phyloP scores from a whole-genome alignment of 1,140 invertebrate species.

The Ectropis grisescens region DNA sequence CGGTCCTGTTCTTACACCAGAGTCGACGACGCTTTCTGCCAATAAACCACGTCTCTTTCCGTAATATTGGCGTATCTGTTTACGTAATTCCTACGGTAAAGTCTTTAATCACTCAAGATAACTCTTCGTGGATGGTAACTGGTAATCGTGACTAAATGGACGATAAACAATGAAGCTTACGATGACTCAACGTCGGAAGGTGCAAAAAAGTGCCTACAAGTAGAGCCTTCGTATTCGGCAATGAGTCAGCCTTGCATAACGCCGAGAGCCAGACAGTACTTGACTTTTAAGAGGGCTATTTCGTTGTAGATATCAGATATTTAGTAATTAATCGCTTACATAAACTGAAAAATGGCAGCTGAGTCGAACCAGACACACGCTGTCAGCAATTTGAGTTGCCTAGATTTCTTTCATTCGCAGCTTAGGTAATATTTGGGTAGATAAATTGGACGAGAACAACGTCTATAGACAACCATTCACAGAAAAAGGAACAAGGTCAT shows the following conservation, averaged over 20 bases:
- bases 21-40: slow-evolving; percentile 7
- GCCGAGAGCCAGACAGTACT: slow-evolving; percentile 8
- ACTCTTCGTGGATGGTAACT: slow-evolving; percentile 6
- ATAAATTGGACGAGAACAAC: too few species aligned
- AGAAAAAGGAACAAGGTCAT: too few species aligned
- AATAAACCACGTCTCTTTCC: slow-evolving; percentile 17
- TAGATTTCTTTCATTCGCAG: too few species aligned
- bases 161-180: slow-evolving; percentile 29
- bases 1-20: slow-evolving; percentile 3
- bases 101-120: slow-evolving; percentile 4
- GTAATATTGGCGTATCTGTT: slow-evolving; percentile 27
- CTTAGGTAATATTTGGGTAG: too few species aligned
- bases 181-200: slow-evolving; percentile 18
- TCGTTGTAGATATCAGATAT: slow-evolving; percentile 11
- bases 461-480: too few species aligned
- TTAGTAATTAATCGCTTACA: slow-evolving; percentile 17
- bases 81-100: slow-evolving; percentile 24
- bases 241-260: slow-evolving; percentile 23
- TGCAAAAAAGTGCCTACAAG: not conserved
- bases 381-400: too few species aligned
- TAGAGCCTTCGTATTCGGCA: slow-evolving; percentile 19
- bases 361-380: too few species aligned
- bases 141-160: slow-evolving; percentile 26
- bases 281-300: slow-evolving; percentile 4
- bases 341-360: slow-evolving; percentile 7